Evolutionary conservation across 2,888 invertebrate species (phyloP).

Genomic region (Therioaphis trifolii): DNA sequence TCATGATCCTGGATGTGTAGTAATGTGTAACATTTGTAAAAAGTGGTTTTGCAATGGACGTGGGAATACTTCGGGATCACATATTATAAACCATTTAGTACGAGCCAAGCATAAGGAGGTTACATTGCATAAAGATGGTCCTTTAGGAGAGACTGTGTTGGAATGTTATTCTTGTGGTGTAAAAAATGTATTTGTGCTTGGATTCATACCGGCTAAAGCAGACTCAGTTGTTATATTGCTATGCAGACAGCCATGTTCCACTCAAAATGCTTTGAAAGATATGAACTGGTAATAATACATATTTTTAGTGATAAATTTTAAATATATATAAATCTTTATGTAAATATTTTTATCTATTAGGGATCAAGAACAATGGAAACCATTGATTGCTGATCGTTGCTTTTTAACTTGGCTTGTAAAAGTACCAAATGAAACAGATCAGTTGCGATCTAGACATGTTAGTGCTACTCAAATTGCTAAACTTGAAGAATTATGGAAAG

Average conservation of each 20-base stretch:
- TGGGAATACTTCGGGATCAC: conserved; percentile 97
- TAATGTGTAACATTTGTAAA: conserved; percentile 97
- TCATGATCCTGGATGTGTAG: conserved; percentile 96
- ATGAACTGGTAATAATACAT: conserved; percentile 84
- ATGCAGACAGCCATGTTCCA: conserved; percentile 98
- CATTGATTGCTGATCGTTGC: conserved; percentile 94
- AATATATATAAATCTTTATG: too few relatives aligned
- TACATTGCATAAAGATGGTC: conserved; percentile 95
- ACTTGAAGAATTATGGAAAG: conserved; percentile 98
- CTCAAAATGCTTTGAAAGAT: conserved; percentile 95
- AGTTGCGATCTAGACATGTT: conserved; percentile 94
- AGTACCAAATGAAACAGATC: conserved; percentile 97
- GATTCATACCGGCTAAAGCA: conserved; percentile 99
- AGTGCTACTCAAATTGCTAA: conserved; percentile 97
- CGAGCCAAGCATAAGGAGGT: conserved; percentile 99
- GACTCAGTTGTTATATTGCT: conserved; percentile 97
- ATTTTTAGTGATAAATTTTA: background rate
- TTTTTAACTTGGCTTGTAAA: conserved; percentile 97
- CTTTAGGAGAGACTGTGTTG: conserved; percentile 95
- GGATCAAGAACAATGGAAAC: conserved; percentile 99
- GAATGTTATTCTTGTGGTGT: conserved; percentile 99
- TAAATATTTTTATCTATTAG: conserved; percentile 67
- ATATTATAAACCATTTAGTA: conserved; percentile 98
- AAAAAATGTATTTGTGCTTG: conserved; percentile 96
- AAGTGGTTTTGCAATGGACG: conserved; percentile 99